Evolutionary conservation across 2,888 invertebrate species (phyloP), one percentile per base, ranked within the genome.

Genomic region (Eupithecia tripunctaria): DNA sequence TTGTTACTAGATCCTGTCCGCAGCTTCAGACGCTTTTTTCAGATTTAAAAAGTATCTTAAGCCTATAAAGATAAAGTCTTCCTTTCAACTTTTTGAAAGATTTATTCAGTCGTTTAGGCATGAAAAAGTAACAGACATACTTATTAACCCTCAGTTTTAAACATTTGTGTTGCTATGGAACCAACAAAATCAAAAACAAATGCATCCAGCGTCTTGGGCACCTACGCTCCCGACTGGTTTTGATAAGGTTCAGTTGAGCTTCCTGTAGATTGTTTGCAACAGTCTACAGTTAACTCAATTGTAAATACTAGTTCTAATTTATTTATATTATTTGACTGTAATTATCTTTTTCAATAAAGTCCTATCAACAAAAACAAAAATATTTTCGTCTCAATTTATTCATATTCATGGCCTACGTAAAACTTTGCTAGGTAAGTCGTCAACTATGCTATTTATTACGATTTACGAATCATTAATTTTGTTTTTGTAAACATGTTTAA

Each of bases 401-500:
- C 47, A 51, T 21, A 2, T 18, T 56, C 25, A 4, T 56, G 5
- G 56, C 25, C 56, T 25, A 25, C 25, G 56, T 25, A 56, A 56
- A 56, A 56, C 25, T 56, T 56, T 56, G 56, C 25, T 25, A 25
- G 51, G 51, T 21, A 51, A 21, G 56, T 56, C 25, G 21, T 56
- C 56, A 56, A 56, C 25, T 25, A 56, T 25, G 25, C 25, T 56
- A 25, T 36, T 32, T 59, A 60, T 64, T 25, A n/a, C 32, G 65
- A 70, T 60, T 64, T 25, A n/a, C 32, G 67, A 70, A 56, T 67
- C 74, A 71, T 75, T 79, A 75, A 75, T 67, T 70, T 71, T 76
- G 74, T 78, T 78, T 74, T 76, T 67, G 73, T 75, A 76, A 78
- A 73, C 76, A 75, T 27, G 62, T n/a, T 70, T 67, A 47, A 76